A percentile compares a stretch with the other conserved stretches of the same genome.
phyloP scores from a whole-genome alignment of 92 coral and sea anemone species.

The Micromussa lordhowensis region DNA sequence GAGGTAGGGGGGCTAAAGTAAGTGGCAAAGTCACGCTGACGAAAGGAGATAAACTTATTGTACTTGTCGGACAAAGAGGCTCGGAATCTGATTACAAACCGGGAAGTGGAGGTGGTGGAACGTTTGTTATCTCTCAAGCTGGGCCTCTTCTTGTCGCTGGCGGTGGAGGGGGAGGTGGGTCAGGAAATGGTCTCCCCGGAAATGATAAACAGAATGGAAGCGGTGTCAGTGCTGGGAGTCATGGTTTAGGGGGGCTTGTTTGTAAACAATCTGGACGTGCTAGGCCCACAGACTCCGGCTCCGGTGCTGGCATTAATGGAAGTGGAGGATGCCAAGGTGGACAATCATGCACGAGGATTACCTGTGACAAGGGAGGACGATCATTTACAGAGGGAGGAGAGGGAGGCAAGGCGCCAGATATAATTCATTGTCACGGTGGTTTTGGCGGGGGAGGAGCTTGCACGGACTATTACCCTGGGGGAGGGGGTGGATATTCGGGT shows the following conservation, averaged over 20 bases:
- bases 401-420: conserved; percentile 26
- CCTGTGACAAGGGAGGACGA: conserved; percentile 41
- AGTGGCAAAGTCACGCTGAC: conserved; percentile 38
- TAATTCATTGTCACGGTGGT: conserved; percentile 68
- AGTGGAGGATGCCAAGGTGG: conserved; percentile 39
- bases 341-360: neutral
- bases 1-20: conserved; percentile 73
- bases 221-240: conserved; percentile 39
- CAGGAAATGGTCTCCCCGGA: neutral
- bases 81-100: neutral
- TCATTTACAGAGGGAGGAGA: conserved; percentile 26
- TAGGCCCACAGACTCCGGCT: neutral
- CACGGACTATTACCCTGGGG: conserved; percentile 39
- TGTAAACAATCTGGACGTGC: neutral
- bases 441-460: conserved; percentile 78
- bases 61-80: conserved; percentile 70
- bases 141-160: conserved; percentile 51
- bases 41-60: conserved; percentile 41
- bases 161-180: conserved; percentile 77
- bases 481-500: conserved; percentile 77
- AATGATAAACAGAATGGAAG: conserved; percentile 20
- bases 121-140: conserved; percentile 37
- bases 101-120: conserved; percentile 81
- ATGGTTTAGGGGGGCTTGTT: conserved; percentile 61
- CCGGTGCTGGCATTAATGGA: conserved; percentile 63